phyloP scores from a whole-genome alignment of 2,888 invertebrate genomes.

The Heliconius cydno region DNA sequence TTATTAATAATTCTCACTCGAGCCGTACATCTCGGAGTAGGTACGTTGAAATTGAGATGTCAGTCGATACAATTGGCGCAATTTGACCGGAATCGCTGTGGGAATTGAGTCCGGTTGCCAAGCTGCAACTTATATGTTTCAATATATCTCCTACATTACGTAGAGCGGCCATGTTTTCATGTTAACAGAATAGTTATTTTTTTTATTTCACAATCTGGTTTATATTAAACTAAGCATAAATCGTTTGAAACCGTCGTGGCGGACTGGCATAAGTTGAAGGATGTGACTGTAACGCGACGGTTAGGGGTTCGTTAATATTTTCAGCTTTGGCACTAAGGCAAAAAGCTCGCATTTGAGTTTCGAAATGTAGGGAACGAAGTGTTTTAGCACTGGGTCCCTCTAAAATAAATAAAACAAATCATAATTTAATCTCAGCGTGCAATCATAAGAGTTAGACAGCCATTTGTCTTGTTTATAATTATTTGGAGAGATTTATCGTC shows the following conservation, averaged over 20 bases:
- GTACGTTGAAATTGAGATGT: conserved; percentile 43
- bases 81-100: conserved; percentile 48
- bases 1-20: conserved; percentile 29
- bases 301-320: no score
- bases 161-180: neutral
- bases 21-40: neutral
- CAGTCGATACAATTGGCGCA: conserved; percentile 49
- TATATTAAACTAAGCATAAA: neutral
- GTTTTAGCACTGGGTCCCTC: no score
- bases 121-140: conserved; percentile 42
- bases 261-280: no score
- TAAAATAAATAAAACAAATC: no score
- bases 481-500: conserved; percentile 34
- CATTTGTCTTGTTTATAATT: conserved; percentile 29
- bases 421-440: neutral
- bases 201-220: neutral
- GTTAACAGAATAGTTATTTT: neutral
- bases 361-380: no score
- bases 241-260: no score
- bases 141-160: conserved; percentile 15
- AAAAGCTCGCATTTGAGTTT: no score
- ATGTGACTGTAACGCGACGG: no score
- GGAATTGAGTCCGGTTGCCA: conserved; percentile 45
- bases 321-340: no score
- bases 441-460: conserved; percentile 6